Evolutionary conservation across 1,140 invertebrate species (phyloP).

Genomic region (Chironomus tepperi): DNA sequence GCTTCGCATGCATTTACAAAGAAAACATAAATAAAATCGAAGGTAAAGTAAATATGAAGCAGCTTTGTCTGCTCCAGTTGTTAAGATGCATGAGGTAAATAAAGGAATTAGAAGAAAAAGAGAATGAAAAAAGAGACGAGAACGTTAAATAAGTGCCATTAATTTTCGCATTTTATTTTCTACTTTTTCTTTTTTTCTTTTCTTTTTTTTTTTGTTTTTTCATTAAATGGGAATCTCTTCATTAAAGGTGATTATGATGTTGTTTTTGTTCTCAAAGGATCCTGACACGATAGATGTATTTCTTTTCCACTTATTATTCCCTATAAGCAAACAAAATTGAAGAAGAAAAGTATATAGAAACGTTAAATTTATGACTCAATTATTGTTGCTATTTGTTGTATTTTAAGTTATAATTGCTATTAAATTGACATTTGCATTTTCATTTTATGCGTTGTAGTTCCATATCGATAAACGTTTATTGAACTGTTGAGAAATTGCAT

Average conservation of each 20-base stretch:
- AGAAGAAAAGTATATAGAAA: no score
- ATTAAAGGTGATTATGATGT: neutral
- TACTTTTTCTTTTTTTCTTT: neutral
- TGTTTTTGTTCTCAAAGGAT: neutral
- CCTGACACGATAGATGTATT: no score
- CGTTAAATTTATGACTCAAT: no score
- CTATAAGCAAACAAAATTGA: no score
- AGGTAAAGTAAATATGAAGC: neutral
- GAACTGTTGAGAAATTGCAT: no score
- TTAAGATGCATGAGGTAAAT: neutral
- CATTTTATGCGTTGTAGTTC: no score
- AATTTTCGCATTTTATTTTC: neutral
- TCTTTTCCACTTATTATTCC: no score
- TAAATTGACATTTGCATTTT: no score
- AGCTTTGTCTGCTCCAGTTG: neutral
- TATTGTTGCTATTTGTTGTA: no score
- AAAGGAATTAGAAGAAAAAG: neutral
- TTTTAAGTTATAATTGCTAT: no score
- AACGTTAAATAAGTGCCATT: constrained; percentile 8
- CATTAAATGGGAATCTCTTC: neutral
- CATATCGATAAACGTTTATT: no score
- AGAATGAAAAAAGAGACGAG: neutral
- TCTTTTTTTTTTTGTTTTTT: neutral
- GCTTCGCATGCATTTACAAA: neutral
- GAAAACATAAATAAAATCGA: constrained; percentile 1